Evolutionary conservation across 2,888 invertebrate species (phyloP).

Genomic region (Danaus chrysippus): DNA sequence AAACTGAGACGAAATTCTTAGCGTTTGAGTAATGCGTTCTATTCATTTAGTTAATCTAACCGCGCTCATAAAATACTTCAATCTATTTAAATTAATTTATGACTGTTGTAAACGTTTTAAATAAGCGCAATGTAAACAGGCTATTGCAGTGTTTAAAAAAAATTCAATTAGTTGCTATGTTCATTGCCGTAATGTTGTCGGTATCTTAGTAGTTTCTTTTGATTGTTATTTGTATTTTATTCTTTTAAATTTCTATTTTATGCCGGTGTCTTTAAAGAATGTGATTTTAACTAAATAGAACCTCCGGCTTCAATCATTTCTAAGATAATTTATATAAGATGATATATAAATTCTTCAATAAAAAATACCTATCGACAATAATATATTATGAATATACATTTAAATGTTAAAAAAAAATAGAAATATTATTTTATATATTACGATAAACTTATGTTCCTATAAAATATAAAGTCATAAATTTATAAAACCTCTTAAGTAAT

Average conservation of each 20-base stretch:
- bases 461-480: too few species aligned
- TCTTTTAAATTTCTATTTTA: not conserved
- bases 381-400: too few species aligned
- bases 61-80: slow-evolving; percentile 26
- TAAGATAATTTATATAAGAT: too few species aligned
- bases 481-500: too few species aligned
- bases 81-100: slow-evolving; percentile 35
- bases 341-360: too few species aligned
- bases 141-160: slow-evolving; percentile 29
- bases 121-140: slow-evolving; percentile 33
- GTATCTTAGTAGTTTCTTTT: slow-evolving; percentile 1
- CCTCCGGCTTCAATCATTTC: too few species aligned
- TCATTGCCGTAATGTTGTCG: slow-evolving; percentile 17
- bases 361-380: too few species aligned
- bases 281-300: not conserved
- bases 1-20: not conserved
- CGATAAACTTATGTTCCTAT: too few species aligned
- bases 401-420: too few species aligned
- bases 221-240: not conserved
- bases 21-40: not conserved
- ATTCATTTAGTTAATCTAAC: slow-evolving; percentile 27
- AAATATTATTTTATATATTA: too few species aligned
- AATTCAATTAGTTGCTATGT: slow-evolving; percentile 31
- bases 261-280: not conserved
- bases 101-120: slow-evolving; percentile 30